Evolutionary conservation across 2,113 vertebrate species (phyloP), one percentile per base, ranked within the genome.

Genomic region (Myiopsitta monachus): DNA sequence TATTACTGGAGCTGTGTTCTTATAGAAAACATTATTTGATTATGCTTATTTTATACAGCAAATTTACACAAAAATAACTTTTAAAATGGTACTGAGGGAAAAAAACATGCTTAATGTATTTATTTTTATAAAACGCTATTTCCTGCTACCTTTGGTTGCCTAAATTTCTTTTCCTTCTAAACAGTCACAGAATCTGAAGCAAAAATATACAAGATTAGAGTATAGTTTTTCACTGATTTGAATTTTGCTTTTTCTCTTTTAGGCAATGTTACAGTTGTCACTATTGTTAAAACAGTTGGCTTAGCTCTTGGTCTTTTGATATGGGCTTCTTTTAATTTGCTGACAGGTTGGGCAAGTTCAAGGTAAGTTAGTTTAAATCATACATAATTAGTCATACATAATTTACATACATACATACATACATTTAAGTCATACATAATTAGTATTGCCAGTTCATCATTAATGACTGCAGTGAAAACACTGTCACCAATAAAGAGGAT

Each of bases 331-430:
- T 98, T 98, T 63, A 98, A 98, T 92, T 90, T 99, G 83, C 70
- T 99, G 86, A 99, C 98, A 80, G 99, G 98, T 66, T 99, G 99
- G 99, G 98, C 98, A 72, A 99, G 98, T 97, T 99, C 99, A 96
- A 98, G 99, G 99, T 99, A 96, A 98, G 82, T 44, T 15, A 12
- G 14, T 67, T 83, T 74, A 54, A 73, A 10, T 67, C 36, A 59
- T 39, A 66, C n/a, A n/a, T n/a, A n/a, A n/a, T n/a, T n/a, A 81
- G 22, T 72, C 14, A 30, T 79, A 23, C 4, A 7, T 41, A 61
- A n/a, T 39, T 55, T n/a, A n/a, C n/a, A n/a, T n/a, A n/a, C n/a
- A n/a, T n/a, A n/a, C n/a, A n/a, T n/a, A n/a, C n/a, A n/a, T n/a
- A n/a, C n/a, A n/a, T n/a, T 62, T 39, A 66, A 81, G 22, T 72